These are phyloP conservation scores for Agriopis aurantiaria DNA, from an alignment of 2,888 invertebrate genomes.

Conservation along the genomic window DNA sequence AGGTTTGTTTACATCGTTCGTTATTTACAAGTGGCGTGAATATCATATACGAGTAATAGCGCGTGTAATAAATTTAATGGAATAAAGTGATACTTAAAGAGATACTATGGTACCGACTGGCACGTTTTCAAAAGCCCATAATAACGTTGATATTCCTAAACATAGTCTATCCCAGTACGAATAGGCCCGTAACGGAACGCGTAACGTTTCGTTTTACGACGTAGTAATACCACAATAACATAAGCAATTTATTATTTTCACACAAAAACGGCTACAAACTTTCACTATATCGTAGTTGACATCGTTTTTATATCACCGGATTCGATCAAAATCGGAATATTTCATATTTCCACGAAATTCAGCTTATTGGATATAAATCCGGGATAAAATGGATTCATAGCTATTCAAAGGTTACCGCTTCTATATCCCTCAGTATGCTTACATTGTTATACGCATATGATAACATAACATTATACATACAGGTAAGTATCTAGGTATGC, in stretches of 20 bases:
- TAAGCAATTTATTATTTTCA: constrained; percentile 61
- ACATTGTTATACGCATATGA: constrained; percentile 44
- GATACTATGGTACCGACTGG: constrained; percentile 23
- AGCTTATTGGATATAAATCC: constrained; percentile 78
- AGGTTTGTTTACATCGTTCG: too few relatives aligned
- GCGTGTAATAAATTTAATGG: not conserved
- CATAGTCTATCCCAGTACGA: constrained; percentile 43
- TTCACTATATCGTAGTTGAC: constrained; percentile 56
- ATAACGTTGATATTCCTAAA: constrained; percentile 56
- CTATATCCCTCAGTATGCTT: constrained; percentile 41
- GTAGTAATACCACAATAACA: constrained; percentile 57
- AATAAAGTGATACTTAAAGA: constrained; percentile 2
- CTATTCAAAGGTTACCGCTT: constrained; percentile 57
- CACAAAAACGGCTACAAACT: constrained; percentile 58
- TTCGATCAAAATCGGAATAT: constrained; percentile 71
- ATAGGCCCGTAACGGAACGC: constrained; percentile 54
- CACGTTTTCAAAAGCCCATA: constrained; percentile 52
- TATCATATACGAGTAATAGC: not conserved
- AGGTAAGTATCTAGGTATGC: not conserved
- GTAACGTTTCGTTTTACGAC: constrained; percentile 60
- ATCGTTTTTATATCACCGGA: constrained; percentile 59
- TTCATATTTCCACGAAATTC: constrained; percentile 68
- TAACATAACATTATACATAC: not conserved
- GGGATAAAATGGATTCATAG: constrained; percentile 74
- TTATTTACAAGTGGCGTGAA: too few relatives aligned